Evolutionary conservation across 2,113 vertebrate species (phyloP).

Genomic region (Podarcis muralis): DNA sequence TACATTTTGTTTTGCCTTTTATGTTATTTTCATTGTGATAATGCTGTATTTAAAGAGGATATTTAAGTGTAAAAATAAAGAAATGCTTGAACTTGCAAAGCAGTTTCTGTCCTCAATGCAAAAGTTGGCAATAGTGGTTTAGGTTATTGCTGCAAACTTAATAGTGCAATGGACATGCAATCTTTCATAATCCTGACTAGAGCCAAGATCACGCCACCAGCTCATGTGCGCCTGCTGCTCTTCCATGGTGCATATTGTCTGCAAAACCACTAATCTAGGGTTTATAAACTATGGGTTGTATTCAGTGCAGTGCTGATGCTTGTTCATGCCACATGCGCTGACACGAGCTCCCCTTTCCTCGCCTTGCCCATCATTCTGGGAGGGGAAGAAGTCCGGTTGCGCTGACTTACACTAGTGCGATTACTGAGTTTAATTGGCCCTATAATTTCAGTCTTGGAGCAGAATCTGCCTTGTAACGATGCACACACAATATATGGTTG

Average conservation of each 20-base stretch:
- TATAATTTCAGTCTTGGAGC: too few species aligned
- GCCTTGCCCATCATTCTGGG: too few species aligned
- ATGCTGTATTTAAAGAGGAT: conserved; percentile 75
- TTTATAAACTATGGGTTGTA: background rate
- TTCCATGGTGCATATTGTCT: background rate
- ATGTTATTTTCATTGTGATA: conserved; percentile 67
- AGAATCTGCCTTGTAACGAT: too few species aligned
- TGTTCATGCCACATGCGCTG: too few species aligned
- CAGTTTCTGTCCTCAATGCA: background rate
- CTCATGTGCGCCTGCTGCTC: background rate
- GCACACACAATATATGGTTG: too few species aligned
- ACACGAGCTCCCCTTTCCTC: too few species aligned
- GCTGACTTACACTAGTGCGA: too few species aligned
- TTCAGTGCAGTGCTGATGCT: too few species aligned
- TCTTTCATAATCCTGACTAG: background rate
- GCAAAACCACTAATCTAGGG: background rate
- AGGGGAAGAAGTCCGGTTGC: too few species aligned
- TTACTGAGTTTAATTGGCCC: too few species aligned
- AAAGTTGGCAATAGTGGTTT: too few species aligned
- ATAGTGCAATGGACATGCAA: too few species aligned
- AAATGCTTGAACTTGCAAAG: conserved; percentile 52
- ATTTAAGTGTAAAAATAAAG: conserved; percentile 78
- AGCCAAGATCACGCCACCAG: background rate
- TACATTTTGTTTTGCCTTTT: conserved; percentile 44
- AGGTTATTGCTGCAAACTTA: background rate